A percentile compares a stretch with the other conserved stretches of the same genome.
phyloP scores from a whole-genome alignment of 2,113 vertebrate species.

The Stigmatopora nigra region DNA sequence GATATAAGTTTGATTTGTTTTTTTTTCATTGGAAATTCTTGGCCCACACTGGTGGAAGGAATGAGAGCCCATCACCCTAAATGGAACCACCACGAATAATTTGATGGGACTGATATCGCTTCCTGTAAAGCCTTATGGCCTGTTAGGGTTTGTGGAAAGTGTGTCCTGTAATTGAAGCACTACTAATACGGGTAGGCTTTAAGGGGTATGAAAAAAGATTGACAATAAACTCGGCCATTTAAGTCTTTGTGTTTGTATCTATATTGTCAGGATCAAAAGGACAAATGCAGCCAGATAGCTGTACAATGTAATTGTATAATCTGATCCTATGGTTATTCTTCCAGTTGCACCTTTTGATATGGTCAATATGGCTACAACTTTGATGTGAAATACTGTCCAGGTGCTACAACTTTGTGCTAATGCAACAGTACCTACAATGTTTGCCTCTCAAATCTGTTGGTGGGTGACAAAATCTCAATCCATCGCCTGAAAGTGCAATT shows the following conservation, averaged over 20 bases:
- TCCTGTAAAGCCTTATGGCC: constrained; percentile 20
- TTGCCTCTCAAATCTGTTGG: background rate
- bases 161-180: constrained; percentile 17
- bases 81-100: constrained; percentile 34
- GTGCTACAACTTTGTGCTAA: constrained; percentile 6
- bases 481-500: constrained; percentile 2
- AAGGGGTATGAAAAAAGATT: background rate
- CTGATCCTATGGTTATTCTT: constrained; percentile 23
- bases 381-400: constrained; percentile 48
- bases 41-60: constrained; percentile 24
- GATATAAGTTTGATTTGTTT: constrained; percentile 61
- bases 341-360: constrained; percentile 27
- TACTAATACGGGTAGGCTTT: constrained; percentile 1
- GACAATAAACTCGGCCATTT: background rate
- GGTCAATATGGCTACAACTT: constrained; percentile 31
- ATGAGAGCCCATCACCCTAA: constrained; percentile 24
- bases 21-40: constrained; percentile 43
- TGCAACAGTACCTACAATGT: constrained; percentile 9
- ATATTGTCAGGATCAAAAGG: constrained; percentile 10
- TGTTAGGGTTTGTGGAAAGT: constrained; percentile 21
- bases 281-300: background rate
- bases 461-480: constrained; percentile 31
- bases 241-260: constrained; percentile 15
- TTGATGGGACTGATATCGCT: constrained; percentile 43
- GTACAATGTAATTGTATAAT: constrained; percentile 13